Evolutionary conservation across 2,113 vertebrate species (phyloP).

Genomic region (Sciurus niger): DNA sequence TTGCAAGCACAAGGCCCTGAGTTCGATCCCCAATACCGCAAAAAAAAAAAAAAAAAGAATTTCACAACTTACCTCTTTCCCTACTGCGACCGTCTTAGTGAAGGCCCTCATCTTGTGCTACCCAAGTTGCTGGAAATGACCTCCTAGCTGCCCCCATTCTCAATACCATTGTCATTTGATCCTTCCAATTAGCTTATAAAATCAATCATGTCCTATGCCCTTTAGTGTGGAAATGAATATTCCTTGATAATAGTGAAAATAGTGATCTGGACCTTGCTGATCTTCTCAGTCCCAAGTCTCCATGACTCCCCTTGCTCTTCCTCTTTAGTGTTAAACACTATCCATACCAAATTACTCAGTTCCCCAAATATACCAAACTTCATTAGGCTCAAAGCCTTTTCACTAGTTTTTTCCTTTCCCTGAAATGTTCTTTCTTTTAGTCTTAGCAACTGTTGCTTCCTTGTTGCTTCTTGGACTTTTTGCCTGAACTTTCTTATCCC

Average conservation of each 20-base stretch:
- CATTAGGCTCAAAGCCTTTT: neutral
- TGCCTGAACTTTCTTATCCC: neutral
- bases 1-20: too few species aligned
- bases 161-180: neutral
- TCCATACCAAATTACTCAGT: neutral
- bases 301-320: neutral
- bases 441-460: neutral
- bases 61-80: neutral
- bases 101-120: neutral
- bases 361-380: neutral
- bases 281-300: neutral
- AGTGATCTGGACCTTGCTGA: neutral
- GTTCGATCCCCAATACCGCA: too few species aligned
- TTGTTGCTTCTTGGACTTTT: neutral
- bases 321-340: neutral
- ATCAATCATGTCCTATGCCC: neutral
- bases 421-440: neutral
- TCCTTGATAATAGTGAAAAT: neutral
- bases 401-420: neutral
- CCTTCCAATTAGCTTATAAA: neutral
- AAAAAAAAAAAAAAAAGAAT: too few species aligned
- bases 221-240: neutral
- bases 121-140: neutral
- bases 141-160: neutral
- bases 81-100: neutral